Base-by-base conservation (phyloP, 1,140 invertebrate species). In the Zaprionus africanus region DNA sequence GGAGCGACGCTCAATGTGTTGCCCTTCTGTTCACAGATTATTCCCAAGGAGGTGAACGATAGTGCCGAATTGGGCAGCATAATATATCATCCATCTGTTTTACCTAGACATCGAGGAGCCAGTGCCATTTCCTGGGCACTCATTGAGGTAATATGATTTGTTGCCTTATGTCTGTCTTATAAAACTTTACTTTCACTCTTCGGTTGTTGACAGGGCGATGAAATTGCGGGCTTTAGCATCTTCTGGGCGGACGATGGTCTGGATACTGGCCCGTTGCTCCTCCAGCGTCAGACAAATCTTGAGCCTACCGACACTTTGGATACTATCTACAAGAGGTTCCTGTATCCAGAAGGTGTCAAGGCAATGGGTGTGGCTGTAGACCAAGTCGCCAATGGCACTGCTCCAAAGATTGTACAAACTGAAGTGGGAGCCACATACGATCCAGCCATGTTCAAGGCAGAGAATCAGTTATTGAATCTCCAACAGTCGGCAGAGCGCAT, bases 171-270 rank as follows among this genome's bases (percentile, higher is more conserved):
- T 31, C 38, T 41, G 38, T 2, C 15, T 1, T n/a, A 2, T 15
- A n/a, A 46, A 22, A 13, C 22, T n/a, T 22, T 0, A 34, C 31
- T 34, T 9, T 5, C 17, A 19, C 31, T 17, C 28, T 57, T 13
- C 26, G 6, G 0, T 28, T 26, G 6, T 58, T 36, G 1, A 11
- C 62, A 76, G 88, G 98, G 98, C 17, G 98, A 99, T 93, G 95
- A 96, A 61, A 95, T 95, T 54, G 98, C 97, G 12, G 98, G 98
- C 1, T 96, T 99, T 49, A 95, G 97, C 0, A 95, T 99, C 59
- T 99, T 99, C 93, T 99, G 98, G 98, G 97, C 98, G 0, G 98
- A 99, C 92, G 98, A 99, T 90, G 98, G 98, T 1, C 93, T 99
- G 4, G 98, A 99, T 91, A 99, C 98, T 0, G 98, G 98, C 19